phyloP scores from a whole-genome alignment of 2,888 invertebrate genomes.

The Mythimna vitellina region DNA sequence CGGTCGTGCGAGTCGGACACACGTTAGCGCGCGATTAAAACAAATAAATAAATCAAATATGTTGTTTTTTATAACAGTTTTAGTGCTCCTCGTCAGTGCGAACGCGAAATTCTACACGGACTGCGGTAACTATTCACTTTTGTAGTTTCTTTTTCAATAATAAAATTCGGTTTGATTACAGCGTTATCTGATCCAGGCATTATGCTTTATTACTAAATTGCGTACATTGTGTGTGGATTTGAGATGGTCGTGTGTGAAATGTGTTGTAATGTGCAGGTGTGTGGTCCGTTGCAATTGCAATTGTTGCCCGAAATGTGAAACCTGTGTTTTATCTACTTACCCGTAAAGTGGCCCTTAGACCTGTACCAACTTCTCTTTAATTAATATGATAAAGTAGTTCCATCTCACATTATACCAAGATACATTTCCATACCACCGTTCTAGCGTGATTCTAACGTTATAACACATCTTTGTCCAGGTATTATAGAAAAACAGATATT shows the following conservation, averaged over 20 bases:
- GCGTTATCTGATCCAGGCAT: conserved; percentile 36
- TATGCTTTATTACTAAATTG: conserved; percentile 59
- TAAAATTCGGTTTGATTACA: conserved; percentile 19
- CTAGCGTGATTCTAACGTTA: too few species aligned
- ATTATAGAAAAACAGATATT: too few species aligned
- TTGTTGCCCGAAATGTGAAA: conserved; percentile 8
- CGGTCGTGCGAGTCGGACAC: conserved; percentile 82
- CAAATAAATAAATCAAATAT: conserved; percentile 69
- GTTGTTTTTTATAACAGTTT: conserved; percentile 78
- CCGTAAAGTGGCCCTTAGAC: too few species aligned
- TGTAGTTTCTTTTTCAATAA: background rate
- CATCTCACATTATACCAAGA: too few species aligned
- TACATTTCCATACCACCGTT: too few species aligned
- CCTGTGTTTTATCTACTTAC: conserved; percentile 2
- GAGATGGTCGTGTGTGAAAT: conserved; percentile 27
- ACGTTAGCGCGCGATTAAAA: conserved; percentile 83
- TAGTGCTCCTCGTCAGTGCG: conserved; percentile 80
- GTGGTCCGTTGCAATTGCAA: conserved; percentile 12
- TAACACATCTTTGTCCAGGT: too few species aligned
- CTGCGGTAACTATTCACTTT: conserved; percentile 79
- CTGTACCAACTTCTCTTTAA: background rate
- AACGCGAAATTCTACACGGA: conserved; percentile 86
- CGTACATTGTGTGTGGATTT: conserved; percentile 39
- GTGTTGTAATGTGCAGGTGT: conserved; percentile 26
- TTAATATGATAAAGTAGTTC: too few species aligned